Percentiles rank a stretch among this genome's conserved stretches.
Evolutionary conservation across 92 coral and sea anemone species (phyloP).

Genomic region (Isaurus tuberculatus): DNA sequence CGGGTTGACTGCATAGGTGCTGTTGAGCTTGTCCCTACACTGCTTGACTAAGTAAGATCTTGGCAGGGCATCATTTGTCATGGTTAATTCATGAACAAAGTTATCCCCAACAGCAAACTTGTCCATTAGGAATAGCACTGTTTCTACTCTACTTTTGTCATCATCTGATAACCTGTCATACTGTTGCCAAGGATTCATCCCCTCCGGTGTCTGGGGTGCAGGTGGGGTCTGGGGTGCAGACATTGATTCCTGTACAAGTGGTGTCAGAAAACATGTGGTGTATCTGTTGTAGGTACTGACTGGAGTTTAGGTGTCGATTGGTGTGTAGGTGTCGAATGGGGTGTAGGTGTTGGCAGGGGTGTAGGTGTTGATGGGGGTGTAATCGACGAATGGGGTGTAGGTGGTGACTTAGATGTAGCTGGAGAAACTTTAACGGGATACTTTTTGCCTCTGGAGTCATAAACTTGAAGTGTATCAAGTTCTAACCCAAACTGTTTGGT

Average conservation of each 20-base stretch:
- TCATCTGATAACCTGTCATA: slow-evolving; percentile 37
- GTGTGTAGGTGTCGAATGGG: slow-evolving; percentile 1
- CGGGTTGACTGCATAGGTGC: slow-evolving; percentile 55
- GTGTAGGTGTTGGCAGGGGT: neutral
- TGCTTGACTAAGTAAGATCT: slow-evolving; percentile 43
- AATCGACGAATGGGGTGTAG: neutral
- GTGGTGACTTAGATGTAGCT: slow-evolving; percentile 2
- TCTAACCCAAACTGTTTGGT: slow-evolving; percentile 56
- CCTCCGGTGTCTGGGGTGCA: slow-evolving; percentile 10
- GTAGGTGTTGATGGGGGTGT: neutral
- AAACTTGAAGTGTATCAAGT: slow-evolving; percentile 46
- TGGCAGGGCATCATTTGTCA: slow-evolving; percentile 34
- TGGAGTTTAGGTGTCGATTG: neutral
- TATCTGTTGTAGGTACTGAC: neutral
- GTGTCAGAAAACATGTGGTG: neutral
- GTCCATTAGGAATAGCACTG: slow-evolving; percentile 53
- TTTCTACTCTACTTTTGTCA: slow-evolving; percentile 40
- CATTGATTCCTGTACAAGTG: neutral
- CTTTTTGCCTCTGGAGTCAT: slow-evolving; percentile 52
- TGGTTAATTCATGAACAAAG: slow-evolving; percentile 36
- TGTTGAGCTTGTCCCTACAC: slow-evolving; percentile 48
- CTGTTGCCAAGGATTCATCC: slow-evolving; percentile 6
- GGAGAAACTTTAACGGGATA: slow-evolving; percentile 11
- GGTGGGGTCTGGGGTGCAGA: slow-evolving; percentile 1
- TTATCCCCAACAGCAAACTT: slow-evolving; percentile 51